Percentiles rank a stretch among this genome's conserved stretches.
phyloP scores from a whole-genome alignment of 2,113 vertebrate genomes.

The Noturus placidus region DNA sequence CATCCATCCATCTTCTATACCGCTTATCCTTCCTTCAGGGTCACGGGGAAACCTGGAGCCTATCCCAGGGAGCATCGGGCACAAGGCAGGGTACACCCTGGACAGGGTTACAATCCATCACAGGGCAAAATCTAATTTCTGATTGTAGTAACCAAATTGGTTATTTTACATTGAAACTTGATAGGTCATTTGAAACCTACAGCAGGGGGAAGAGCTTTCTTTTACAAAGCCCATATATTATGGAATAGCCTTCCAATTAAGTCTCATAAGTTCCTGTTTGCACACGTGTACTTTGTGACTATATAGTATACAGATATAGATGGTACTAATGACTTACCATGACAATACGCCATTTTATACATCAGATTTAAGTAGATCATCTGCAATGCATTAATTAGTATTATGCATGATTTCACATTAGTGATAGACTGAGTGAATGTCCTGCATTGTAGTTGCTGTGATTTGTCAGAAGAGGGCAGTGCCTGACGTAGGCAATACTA shows the following conservation, averaged over 20 bases:
- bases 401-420: neutral
- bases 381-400: neutral
- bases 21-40: no score
- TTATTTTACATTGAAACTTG: neutral
- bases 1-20: no score
- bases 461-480: slow-evolving; percentile 20
- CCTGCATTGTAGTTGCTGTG: neutral
- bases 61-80: no score
- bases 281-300: neutral
- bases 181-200: neutral
- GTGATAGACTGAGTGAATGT: neutral
- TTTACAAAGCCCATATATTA: neutral
- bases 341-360: neutral
- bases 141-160: neutral
- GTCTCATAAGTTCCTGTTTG: neutral
- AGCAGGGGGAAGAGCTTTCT: neutral
- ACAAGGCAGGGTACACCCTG: no score
- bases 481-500: neutral
- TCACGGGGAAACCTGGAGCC: no score
- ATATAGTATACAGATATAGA: neutral
- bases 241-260: neutral
- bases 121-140: no score
- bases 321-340: neutral
- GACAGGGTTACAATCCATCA: no score
- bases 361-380: neutral